Evolutionary conservation across 23 tunicate genomes (phyloP).

Genomic region (Botrylloides violaceus): DNA sequence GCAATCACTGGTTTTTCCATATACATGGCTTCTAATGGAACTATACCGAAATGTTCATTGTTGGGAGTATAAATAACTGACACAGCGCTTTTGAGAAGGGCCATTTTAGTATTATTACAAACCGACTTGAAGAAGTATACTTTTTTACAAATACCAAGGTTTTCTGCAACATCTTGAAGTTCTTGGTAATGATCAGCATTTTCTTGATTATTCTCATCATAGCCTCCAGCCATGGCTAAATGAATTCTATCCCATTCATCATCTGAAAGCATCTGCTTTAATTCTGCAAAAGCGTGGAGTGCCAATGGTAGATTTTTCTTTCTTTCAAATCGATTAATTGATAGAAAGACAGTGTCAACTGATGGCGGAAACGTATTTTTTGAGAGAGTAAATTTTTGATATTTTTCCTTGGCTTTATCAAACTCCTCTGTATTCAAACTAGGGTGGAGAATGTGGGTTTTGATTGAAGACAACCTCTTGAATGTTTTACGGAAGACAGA

Average conservation of each 20-base stretch:
- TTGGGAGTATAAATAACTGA: constrained; percentile 83
- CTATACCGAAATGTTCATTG: constrained; percentile 96
- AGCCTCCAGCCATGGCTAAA: constrained; percentile 90
- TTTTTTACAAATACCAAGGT: constrained; percentile 39
- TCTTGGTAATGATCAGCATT: constrained; percentile 68
- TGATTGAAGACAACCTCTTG: constrained; percentile 31
- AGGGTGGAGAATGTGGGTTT: constrained; percentile 76
- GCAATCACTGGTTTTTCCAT: constrained; percentile 94
- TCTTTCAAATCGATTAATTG: constrained; percentile 91
- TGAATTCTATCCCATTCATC: constrained; percentile 57
- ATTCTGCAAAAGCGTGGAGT: constrained; percentile 51
- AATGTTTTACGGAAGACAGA: constrained; percentile 55
- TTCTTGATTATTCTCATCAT: constrained; percentile 68
- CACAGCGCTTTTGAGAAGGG: constrained; percentile 37
- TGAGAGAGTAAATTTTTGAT: not conserved
- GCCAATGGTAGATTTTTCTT: constrained; percentile 83
- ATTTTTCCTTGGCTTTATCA: constrained; percentile 26
- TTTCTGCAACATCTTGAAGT: constrained; percentile 40
- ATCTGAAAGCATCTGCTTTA: constrained; percentile 33
- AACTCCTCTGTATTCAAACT: constrained; percentile 55
- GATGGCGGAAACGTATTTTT: constrained; percentile 13
- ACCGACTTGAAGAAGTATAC: constrained; percentile 66
- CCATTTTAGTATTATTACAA: constrained; percentile 35
- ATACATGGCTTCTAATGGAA: constrained; percentile 94
- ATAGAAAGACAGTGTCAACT: constrained; percentile 33